Base-by-base conservation (phyloP, 2,797 vertebrate species). In the Leptoclinus maculatus region DNA sequence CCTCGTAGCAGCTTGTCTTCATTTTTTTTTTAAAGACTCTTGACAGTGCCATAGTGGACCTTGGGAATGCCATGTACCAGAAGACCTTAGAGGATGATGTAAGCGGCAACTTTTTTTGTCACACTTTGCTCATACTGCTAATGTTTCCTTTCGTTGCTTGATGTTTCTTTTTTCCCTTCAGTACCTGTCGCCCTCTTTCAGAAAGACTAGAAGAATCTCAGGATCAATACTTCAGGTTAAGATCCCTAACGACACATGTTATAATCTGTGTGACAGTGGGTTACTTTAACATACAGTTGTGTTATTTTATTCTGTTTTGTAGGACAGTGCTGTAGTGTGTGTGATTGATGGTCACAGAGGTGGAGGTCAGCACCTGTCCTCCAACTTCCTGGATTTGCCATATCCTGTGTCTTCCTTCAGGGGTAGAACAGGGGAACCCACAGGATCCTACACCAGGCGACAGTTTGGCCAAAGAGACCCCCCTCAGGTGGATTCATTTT, bases 1-100 rank as follows among this genome's bases (percentile, higher is more conserved):
- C 0, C 8, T 53, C 29, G 1, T 4, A 16, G 43, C 38, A 25
- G 10, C 49, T 41, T 41, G 0, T 47, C 12, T 27, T 54, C n/a
- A 65, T 56, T 29, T 27, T 27, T 32, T 32, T 29, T 32, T 32
- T 32, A 5, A 32, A 97, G 97, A 96, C 94, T 83, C 93, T 97
- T 62, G 97, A 97, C 93, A 97, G 96, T 0, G 95, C 97, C 0
- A 96, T 97, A 73, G 94, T 98, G 75, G 96, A 97, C 77, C 97
- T 95, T 69, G 96, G 93, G 65, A 88, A 90, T 8, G 87, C 92
- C 34, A 78, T 95, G 60, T 84, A 82, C 75, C 94, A 91, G 91
- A 88, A 84, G 34, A 88, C 91, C 19, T 89, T 93, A 21, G 81
- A 91, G 7, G 91, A 96, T 27, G 81, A 92, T 16, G 96, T 92